Base-by-base conservation (phyloP, 2,888 invertebrate genomes). In the Galerucella pusilla region DNA sequence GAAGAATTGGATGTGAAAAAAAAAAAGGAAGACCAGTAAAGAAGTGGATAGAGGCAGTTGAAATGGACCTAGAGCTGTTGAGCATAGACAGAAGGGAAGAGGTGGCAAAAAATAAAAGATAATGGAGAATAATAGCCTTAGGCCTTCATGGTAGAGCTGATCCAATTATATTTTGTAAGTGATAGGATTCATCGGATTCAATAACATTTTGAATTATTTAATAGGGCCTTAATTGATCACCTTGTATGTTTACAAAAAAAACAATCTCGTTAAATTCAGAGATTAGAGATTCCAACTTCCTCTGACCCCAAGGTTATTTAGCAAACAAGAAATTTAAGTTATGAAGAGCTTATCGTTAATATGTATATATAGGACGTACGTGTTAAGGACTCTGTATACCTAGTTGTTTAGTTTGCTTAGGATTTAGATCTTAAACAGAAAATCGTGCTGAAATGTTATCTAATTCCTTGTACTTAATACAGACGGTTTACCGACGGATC, bases 271-370 rank as follows among this genome's bases (percentile, higher is more conserved):
- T 20, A 57, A 20, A 57, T 20, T 20, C 20, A 16, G 16, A 57
- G 57, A 63, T 68, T 57, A 68, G 57, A 57, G 68, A 57, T 68
- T 42, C 35, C n/a, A 42, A 57, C 57, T 67, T 20, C 54, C 28
- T 54, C 59, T 42, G 42, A 46, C 25, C 52, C 25, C 14, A 25
- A 45, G 61, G 49, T 69, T 69, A 69, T 69, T 69, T 52, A 52
- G 14, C 69, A 69, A 69, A 69, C 69, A 69, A 69, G 69, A 69
- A 69, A 69, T 69, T 69, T 61, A 69, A 35, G 28, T 45, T 59
- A 69, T 69, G 69, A 49, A 69, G 59, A 69, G 69, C 61, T 69
- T 69, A 69, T 69, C 69, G 59, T 61, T 46, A 61, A 61, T 60
- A 49, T 65, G 64, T 64, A 45, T 64, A 64, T 64, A 64, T 42